Conservation (phyloP, 2,888 invertebrate genomes). For the Eudasyphora cyanicolor region DNA sequence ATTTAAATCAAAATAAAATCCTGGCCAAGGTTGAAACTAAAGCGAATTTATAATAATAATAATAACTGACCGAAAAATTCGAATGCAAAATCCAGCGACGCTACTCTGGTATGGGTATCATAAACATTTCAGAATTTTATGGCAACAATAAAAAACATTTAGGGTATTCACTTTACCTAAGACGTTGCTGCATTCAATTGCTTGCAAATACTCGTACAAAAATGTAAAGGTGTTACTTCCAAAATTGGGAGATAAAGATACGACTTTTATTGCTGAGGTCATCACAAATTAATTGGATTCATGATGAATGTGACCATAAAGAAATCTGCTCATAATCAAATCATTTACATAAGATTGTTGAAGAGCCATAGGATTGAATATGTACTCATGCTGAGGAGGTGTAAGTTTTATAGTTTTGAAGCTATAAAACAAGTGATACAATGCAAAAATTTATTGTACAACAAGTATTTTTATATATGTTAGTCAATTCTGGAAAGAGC, state of each 20-base stretch:
- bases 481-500: too few species aligned
- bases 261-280: background rate
- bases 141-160: constrained; percentile 23
- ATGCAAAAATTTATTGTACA: too few species aligned
- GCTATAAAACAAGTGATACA: too few species aligned
- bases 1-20: constrained; percentile 34
- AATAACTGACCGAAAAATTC: constrained; percentile 13
- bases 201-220: constrained; percentile 8
- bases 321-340: background rate
- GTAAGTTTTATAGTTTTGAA: too few species aligned
- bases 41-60: constrained; percentile 15
- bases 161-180: background rate
- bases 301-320: background rate
- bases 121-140: constrained; percentile 50
- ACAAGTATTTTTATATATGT: too few species aligned
- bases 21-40: constrained; percentile 59
- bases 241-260: too few species aligned
- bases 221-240: constrained; percentile 1
- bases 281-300: background rate
- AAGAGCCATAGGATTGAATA: too few species aligned
- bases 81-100: background rate
- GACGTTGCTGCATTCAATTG: background rate
- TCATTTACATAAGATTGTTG: too few species aligned
- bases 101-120: constrained; percentile 5
- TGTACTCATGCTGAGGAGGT: too few species aligned